Evolutionary conservation across 2,888 invertebrate species (phyloP), one percentile per base, ranked within the genome.

Genomic region (Lithophane semibrunnea): DNA sequence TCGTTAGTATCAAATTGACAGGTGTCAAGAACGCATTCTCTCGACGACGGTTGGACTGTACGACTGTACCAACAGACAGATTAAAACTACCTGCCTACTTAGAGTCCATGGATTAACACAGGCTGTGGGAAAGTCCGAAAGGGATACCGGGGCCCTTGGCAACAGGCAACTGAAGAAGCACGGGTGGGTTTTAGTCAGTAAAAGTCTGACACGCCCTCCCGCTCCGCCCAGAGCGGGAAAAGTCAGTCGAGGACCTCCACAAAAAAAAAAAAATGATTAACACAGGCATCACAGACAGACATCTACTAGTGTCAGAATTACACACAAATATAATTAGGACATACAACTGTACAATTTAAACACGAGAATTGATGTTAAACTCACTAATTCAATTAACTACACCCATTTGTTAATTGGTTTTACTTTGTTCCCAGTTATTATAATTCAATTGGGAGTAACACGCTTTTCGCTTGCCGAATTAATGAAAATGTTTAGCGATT

Each of bases 331-430:
- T 54, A 68, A 70, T 73, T 71, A 29, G 29, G 29, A 79, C 67
- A 65, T 16, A 69, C 54, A 80, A 66, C 66, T 24, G 47, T 24
- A 85, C 73, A 67, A 73, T 63, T 77, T 73, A 73, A 56, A 70
- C 79, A 74, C 63, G 72, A 70, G 21, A 77, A 71, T 76, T 72
- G 64, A 73, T 85, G 65, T 72, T 82, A 64, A 73, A 78, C 56
- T 63, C 44, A 72, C 78, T 81, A 87, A 87, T 85, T 83, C 64
- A 83, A 85, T 87, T 85, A 88, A 47, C 78, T n/a, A 70, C 60
- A 83, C 71, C 73, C 79, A 83, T 88, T 80, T 74, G 77, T 78
- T 88, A 88, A 88, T 88, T 86, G 82, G 82, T 85, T 87, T 87
- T 82, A 81, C 72, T 83, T 74, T 66, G 29, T 69, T 60, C 58